Base-by-base conservation (phyloP, 2,888 invertebrate genomes). In the Dynastes tityus region DNA sequence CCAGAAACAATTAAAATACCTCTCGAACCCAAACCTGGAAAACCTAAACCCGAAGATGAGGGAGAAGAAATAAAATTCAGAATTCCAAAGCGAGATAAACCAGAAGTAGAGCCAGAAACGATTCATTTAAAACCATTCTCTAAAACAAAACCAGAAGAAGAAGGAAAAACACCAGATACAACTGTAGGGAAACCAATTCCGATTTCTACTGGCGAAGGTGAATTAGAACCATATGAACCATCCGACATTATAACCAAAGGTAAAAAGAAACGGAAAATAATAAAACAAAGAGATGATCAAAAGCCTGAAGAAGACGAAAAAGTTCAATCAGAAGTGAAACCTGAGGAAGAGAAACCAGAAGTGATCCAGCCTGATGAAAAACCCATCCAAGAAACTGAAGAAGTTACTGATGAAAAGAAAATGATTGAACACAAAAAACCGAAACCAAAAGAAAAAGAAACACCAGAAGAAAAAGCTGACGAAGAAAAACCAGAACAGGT, bases 61-160 rank as follows among this genome's bases (percentile, higher is more conserved):
- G 87, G 87, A 80, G 87, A 88, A 2, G 90, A 89, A 78, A 84
- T 89, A 13, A 89, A 89, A 82, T 88, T 89, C 32, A 84, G 85
- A 84, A 81, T 84, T 80, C 77, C 85, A 75, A 70, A 85, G 79
- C 83, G 82, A 80, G 82, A 83, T 74, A 84, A 84, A 76, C 84
- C 85, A 74, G 85, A 87, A 68, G 87, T 85, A 73, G 86, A 87
- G 80, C 84, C 85, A 75, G 89, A 89, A 79, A 85, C 87, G 80
- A 87, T 89, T 65, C 85, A 81, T 84, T 83, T 87, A 68, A 88
- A 86, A 84, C 88, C 87, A 65, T 86, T 87, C 79, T 87, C 87
- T 55, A 86, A 90, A 81, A 84, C 87, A 5, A 86, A 73, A 81
- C 65, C 82, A 11, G 80, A 81, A 22, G 64, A 76, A n/a, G 81